Evolutionary conservation across 1,140 invertebrate species (phyloP), one percentile per base, ranked within the genome.

Genomic region (Hermetia illucens): DNA sequence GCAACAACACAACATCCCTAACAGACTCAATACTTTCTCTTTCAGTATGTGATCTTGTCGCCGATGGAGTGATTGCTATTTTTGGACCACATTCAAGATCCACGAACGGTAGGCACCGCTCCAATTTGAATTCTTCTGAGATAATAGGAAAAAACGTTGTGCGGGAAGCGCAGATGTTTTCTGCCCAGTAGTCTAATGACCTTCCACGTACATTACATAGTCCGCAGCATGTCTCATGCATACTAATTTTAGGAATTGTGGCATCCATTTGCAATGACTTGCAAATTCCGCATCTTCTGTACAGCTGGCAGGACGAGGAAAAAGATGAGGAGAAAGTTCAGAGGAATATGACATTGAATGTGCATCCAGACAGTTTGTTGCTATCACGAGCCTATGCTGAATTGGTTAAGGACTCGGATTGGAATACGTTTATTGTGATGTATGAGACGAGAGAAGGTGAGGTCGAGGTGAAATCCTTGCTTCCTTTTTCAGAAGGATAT

Each of bases 71-170:
- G 5, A 79, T 73, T 4, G 82, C 75, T 13, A 77, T 90, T 44
- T 84, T 90, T 55, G 84, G 84, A 3, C 81, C 83, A 5, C 68
- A 74, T 41, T 74, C n/a, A n/a, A n/a, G n/a, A n/a, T n/a, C n/a
- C n/a, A n/a, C n/a, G n/a, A n/a, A n/a, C n/a, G n/a, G n/a, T n/a
- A n/a, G n/a, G n/a, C n/a, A n/a, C n/a, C n/a, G n/a, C n/a, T n/a
- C n/a, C n/a, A n/a, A n/a, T n/a, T n/a, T n/a, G n/a, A n/a, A n/a
- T n/a, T n/a, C n/a, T n/a, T n/a, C n/a, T n/a, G n/a, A n/a, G n/a
- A n/a, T n/a, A n/a, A n/a, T n/a, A n/a, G n/a, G n/a, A n/a, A n/a
- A n/a, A n/a, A n/a, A n/a, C n/a, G n/a, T n/a, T n/a, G 72, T 16
- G 56, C 63, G n/a, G 64, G 71, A 42, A 72, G 70, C 5, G 66